A percentile compares a stretch with the other conserved stretches of the same genome.
phyloP scores from a whole-genome alignment of 2,888 invertebrate species.

The Entomobrya multifasciata region DNA sequence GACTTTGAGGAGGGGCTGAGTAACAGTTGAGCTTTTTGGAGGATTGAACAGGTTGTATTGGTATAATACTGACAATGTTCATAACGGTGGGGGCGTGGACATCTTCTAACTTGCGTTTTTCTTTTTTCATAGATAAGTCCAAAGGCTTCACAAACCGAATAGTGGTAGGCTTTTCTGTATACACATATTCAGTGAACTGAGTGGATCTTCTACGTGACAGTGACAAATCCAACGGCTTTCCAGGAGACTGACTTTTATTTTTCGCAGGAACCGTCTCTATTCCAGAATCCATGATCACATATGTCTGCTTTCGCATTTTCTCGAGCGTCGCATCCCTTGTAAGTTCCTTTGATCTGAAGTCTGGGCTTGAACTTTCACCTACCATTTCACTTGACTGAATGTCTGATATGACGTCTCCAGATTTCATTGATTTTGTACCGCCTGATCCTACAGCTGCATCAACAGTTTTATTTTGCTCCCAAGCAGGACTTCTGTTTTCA shows the following conservation, averaged over 20 bases:
- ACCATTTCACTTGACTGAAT: too few relatives aligned
- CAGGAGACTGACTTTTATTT: not conserved
- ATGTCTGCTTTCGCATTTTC: not conserved
- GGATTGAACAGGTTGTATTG: not conserved
- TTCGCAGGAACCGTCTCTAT: not conserved
- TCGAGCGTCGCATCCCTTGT: not conserved
- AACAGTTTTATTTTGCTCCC: not conserved
- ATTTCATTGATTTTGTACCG: too few relatives aligned
- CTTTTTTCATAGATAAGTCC: constrained; percentile 61
- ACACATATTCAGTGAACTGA: too few relatives aligned
- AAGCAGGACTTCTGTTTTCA: not conserved
- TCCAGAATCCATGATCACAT: constrained; percentile 2
- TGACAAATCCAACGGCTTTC: constrained; percentile 45
- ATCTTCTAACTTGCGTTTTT: constrained; percentile 50
- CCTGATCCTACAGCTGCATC: not conserved
- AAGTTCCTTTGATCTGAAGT: not conserved
- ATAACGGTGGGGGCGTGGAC: not conserved
- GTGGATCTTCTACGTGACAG: not conserved
- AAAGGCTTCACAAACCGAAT: constrained; percentile 64
- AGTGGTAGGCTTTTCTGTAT: not conserved
- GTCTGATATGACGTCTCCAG: too few relatives aligned
- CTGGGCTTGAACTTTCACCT: not conserved
- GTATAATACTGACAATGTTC: not conserved
- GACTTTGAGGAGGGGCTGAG: not conserved
- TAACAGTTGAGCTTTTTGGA: not conserved